These are phyloP conservation scores for Phengaris alcon DNA, from an alignment of 2,888 invertebrate genomes.

Conservation along the genomic window DNA sequence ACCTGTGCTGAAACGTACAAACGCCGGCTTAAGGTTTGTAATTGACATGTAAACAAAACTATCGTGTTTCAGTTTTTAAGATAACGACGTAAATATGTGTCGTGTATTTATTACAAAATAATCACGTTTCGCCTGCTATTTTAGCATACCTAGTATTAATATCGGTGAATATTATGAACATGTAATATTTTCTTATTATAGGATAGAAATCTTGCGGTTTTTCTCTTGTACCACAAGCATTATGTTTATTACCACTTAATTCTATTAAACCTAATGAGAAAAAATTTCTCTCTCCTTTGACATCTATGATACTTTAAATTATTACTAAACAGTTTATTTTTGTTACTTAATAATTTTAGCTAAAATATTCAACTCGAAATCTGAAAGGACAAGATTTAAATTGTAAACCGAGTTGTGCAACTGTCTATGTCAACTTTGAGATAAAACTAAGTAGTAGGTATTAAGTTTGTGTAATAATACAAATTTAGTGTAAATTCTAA, in stretches of 20 bases:
- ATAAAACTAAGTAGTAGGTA: neutral
- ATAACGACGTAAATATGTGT: constrained; percentile 4
- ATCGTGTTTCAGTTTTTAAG: constrained; percentile 28
- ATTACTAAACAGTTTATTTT: neutral
- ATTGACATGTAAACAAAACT: constrained; percentile 41
- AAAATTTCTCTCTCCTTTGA: neutral
- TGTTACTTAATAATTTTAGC: neutral
- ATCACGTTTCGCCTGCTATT: neutral
- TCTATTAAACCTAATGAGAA: neutral
- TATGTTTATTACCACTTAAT: constrained; percentile 35
- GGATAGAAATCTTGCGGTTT: constrained; percentile 54
- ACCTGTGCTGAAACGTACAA: constrained; percentile 41
- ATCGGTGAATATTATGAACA: neutral
- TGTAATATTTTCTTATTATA: constrained; percentile 30
- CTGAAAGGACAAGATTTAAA: constrained; percentile 8
- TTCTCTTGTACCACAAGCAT: constrained; percentile 45
- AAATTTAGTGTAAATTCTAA: neutral
- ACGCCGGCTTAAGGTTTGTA: constrained; percentile 65
- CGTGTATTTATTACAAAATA: neutral
- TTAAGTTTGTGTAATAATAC: neutral
- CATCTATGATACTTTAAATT: neutral
- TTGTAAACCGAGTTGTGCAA: constrained; percentile 4
- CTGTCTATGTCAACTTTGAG: neutral
- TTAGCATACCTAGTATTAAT: neutral
- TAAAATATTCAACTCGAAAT: constrained; percentile 8